Conservation (phyloP, 2,888 invertebrate species). For the Drosophila emarginata region DNA sequence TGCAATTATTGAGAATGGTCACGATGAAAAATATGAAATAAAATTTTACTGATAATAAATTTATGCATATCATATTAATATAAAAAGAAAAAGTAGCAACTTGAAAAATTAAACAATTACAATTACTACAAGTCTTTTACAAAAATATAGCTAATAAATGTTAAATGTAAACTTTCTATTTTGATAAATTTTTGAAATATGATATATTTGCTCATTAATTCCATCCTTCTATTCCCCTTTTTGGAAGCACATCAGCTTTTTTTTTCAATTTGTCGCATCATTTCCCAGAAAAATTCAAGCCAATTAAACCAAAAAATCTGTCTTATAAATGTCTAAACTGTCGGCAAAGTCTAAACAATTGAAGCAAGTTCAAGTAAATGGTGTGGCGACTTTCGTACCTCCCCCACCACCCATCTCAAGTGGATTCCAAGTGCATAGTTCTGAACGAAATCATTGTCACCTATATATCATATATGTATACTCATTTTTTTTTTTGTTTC, state of each 20-base stretch:
- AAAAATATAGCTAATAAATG: too few species aligned
- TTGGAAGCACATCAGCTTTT: conserved; percentile 5
- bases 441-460: conserved; percentile 47
- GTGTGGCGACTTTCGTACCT: conserved; percentile 6
- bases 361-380: conserved; percentile 60
- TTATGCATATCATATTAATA: too few species aligned
- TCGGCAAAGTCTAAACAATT: conserved; percentile 43
- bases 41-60: neutral
- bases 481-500: conserved; percentile 50
- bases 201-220: neutral
- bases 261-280: conserved; percentile 38
- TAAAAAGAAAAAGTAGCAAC: too few species aligned
- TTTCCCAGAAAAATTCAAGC: conserved; percentile 34
- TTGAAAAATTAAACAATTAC: too few species aligned
- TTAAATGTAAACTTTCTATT: too few species aligned
- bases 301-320: conserved; percentile 31
- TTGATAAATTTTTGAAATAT: neutral
- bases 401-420: neutral
- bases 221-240: neutral
- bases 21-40: neutral
- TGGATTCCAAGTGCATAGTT: conserved; percentile 11
- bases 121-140: too few species aligned
- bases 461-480: neutral
- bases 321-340: conserved; percentile 30
- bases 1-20: neutral